Base-by-base conservation (phyloP, 2,888 invertebrate genomes). In the Phalera bucephala region DNA sequence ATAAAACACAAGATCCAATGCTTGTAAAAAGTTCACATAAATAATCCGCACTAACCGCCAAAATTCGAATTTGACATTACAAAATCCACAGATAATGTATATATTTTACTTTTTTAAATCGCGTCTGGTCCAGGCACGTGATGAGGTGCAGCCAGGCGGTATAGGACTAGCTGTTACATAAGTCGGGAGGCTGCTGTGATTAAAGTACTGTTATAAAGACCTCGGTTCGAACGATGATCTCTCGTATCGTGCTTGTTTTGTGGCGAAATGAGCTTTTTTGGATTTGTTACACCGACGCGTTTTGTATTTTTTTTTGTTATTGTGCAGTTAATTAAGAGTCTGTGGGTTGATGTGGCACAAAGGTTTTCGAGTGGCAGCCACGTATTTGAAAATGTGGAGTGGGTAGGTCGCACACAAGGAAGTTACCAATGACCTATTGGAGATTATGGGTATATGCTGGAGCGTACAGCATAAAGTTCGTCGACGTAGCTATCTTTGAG, bases 141-240 rank as follows among this genome's bases (percentile, higher is more conserved):
- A 59, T 69, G 63, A 70, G 68, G 59, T 66, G 69, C 52, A 62
- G 80, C 69, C 76, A 60, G 75, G 70, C 77, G 71, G 66, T 56
- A 52, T 71, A 78, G 81, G 82, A 88, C 88, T 88, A 84, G 75
- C 60, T 64, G 77, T 88, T 87, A 77, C 85, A 71, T 88, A 86
- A 88, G 73, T 52, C 64, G 74, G 80, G 78, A 83, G 77, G 70
- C 78, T 77, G 77, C 50, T 57, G 56, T 71, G 75, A 78, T 80
- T 69, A 73, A 72, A 80, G 79, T 90, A 90, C 90, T 81, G 90
- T 90, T 90, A 90, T 63, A 72, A 19, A 86, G 87, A 81, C 86
- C 88, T 84, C 86, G 80, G 66, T 31, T 58, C 65, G 69, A 76
- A 61, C 88, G 89, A 89, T 89, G 90, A 89, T 89, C 87, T 87